Conservation (phyloP, 2,888 invertebrate species). For the Axea sp. region DNA sequence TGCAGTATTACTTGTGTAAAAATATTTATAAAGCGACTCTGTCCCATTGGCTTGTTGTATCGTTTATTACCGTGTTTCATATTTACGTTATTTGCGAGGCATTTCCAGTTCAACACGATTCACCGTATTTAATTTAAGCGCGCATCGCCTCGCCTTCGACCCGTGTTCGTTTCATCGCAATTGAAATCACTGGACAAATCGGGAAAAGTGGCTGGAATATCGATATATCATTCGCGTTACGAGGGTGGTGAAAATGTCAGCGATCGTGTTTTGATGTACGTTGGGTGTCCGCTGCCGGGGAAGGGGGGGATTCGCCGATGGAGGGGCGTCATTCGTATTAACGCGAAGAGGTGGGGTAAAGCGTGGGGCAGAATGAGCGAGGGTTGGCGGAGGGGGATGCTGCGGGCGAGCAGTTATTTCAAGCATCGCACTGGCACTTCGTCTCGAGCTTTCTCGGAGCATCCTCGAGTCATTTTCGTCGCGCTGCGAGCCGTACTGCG, state of each 20-base stretch:
- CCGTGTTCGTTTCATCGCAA: too few relatives aligned
- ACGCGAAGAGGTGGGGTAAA: slow-evolving; percentile 52
- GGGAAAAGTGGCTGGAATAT: slow-evolving; percentile 10
- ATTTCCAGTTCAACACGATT: too few relatives aligned
- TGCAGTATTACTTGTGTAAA: too few relatives aligned
- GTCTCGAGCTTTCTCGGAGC: slow-evolving; percentile 74
- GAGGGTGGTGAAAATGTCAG: slow-evolving; percentile 57
- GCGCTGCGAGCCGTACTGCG: slow-evolving; percentile 56
- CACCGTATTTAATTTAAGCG: too few relatives aligned
- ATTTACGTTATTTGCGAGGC: too few relatives aligned
- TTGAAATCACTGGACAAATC: slow-evolving; percentile 13
- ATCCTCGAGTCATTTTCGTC: slow-evolving; percentile 54
- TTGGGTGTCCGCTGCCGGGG: slow-evolving; percentile 31
- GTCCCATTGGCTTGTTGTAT: too few relatives aligned
- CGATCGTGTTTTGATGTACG: slow-evolving; percentile 46
- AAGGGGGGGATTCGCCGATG: slow-evolving; percentile 8
- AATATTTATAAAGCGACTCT: too few relatives aligned
- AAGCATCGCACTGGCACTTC: slow-evolving; percentile 76
- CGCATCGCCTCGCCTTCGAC: too few relatives aligned
- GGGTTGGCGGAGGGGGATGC: slow-evolving; percentile 76
- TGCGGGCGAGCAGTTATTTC: slow-evolving; percentile 76
- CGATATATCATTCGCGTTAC: slow-evolving; percentile 28
- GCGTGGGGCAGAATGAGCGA: slow-evolving; percentile 67
- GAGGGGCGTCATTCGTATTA: slow-evolving; percentile 47
- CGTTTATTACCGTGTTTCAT: too few relatives aligned